Base-by-base conservation (phyloP, 1,140 invertebrate species). In the Calosoma granatense region DNA sequence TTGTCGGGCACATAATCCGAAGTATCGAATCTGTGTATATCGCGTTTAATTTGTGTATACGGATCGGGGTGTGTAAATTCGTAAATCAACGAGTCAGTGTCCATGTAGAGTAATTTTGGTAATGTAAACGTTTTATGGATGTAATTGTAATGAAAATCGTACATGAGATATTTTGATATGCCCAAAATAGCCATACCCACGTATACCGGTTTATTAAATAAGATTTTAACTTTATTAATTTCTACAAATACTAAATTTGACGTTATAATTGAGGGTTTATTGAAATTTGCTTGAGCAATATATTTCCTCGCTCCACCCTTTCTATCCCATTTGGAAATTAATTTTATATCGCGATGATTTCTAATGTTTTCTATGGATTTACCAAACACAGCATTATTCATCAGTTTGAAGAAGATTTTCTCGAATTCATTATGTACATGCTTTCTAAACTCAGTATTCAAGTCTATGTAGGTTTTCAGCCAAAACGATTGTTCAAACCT, bases 221-320 rank as follows among this genome's bases (percentile, higher is more conserved):
- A 52, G 1, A 59, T 43, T 17, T 14, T 4, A 12, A 22, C n/a
- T 59, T 54, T 59, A 51, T 57, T 51, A 59, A 54, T n/a, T 4
- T 61, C 20, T 36, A 60, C 43, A 11, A 56, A 22, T 20, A 21
- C 36, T 15, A 51, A 23, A 53, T 51, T n/a, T 4, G 57, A 61
- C 4, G 51, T 56, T 53, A 67, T 62, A 17, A 63, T 60, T 20
- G 54, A 62, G 9, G 30, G 51, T 0, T 59, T 26, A 53, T 65
- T 47, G 23, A 60, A 66, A 51, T 56, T 54, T 4, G 14, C 4
- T 30, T 30, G 4, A 6, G 26, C 26, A 30, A 30, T 30, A 6
- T 6, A 30, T 30, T 30, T 30, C 4, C 26, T 4, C 14, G 26
- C 26, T 6, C 26, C 26, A 6, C 26, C 26, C 4, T 14, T n/a